Conservation (phyloP, 1,140 invertebrate species). For the Papilio helenus region DNA sequence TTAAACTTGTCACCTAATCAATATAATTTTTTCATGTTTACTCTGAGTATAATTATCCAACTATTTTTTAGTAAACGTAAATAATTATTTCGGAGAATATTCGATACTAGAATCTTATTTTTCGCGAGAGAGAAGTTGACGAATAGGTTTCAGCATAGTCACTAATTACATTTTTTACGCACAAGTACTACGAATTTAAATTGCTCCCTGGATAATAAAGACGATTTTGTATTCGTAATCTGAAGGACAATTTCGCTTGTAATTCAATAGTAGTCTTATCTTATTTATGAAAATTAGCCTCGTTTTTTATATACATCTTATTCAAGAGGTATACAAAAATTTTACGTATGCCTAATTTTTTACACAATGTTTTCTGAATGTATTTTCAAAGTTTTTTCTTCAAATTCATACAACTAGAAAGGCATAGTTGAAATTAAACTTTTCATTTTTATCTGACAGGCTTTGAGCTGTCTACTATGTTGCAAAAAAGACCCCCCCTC, state of each 20-base stretch:
- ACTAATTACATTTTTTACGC: not conserved
- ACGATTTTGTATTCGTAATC: not conserved
- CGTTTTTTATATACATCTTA: too few species aligned
- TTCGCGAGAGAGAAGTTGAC: not conserved
- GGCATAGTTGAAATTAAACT: not conserved
- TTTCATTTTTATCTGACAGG: conserved; percentile 45
- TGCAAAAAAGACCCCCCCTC: conserved; percentile 47
- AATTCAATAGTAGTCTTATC: not conserved
- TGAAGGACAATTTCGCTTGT: not conserved
- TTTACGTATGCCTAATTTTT: too few species aligned
- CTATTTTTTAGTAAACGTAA: too few species aligned
- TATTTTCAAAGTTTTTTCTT: not conserved
- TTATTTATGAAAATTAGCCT: not conserved
- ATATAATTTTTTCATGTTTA: too few species aligned
- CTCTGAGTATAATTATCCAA: too few species aligned
- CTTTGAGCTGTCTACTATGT: conserved; percentile 52
- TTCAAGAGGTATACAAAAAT: too few species aligned
- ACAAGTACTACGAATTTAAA: not conserved
- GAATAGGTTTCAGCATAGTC: not conserved
- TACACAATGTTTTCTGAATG: too few species aligned
- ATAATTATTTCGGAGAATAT: not conserved
- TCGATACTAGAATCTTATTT: not conserved
- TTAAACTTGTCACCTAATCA: too few species aligned
- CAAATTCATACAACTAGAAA: not conserved
- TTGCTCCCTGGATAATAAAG: not conserved